Percentiles rank a stretch among this genome's conserved stretches.
Conservation (phyloP, 2,113 vertebrate species). For the Circaetus cinerascens region DNA sequence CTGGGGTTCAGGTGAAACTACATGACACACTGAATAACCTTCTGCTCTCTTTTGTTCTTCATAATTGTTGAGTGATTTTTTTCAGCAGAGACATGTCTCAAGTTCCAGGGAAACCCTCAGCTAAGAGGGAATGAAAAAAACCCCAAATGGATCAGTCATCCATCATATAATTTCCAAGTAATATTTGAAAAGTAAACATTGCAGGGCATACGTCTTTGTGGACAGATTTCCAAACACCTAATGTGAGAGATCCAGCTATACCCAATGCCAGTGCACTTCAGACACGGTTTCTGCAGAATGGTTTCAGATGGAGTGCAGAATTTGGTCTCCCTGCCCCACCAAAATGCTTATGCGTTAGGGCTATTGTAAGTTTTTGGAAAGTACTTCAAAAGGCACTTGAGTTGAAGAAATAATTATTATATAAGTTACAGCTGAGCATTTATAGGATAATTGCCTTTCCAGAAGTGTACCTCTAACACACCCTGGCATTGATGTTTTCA, state of each 20-base stretch:
- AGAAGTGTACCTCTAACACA: constrained; percentile 59
- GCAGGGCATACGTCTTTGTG: not conserved
- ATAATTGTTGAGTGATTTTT: not conserved
- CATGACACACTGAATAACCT: not conserved
- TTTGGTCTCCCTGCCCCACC: constrained; percentile 6
- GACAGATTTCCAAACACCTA: constrained; percentile 35
- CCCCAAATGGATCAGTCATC: not conserved
- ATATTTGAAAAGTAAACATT: constrained; percentile 33
- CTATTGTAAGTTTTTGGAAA: constrained; percentile 53
- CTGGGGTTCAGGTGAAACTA: constrained; percentile 35
- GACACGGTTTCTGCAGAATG: not conserved
- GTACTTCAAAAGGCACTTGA: constrained; percentile 58
- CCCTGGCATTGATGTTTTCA: constrained; percentile 60
- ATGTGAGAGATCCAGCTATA: not conserved
- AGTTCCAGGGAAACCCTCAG: constrained; percentile 26
- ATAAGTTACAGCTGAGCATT: constrained; percentile 64
- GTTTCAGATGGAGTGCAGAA: constrained; percentile 27
- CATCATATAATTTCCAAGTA: not conserved
- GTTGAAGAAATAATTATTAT: constrained; percentile 66
- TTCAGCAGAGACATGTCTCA: not conserved
- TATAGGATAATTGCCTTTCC: constrained; percentile 66
- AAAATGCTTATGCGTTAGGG: constrained; percentile 5
- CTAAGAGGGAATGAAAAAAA: constrained; percentile 13
- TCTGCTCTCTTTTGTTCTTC: constrained; percentile 16
- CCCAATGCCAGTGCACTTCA: not conserved